Evolutionary conservation across 1,140 invertebrate genomes (phyloP), one percentile per base, ranked within the genome.

Genomic region (Rhynchophorus ferrugineus): DNA sequence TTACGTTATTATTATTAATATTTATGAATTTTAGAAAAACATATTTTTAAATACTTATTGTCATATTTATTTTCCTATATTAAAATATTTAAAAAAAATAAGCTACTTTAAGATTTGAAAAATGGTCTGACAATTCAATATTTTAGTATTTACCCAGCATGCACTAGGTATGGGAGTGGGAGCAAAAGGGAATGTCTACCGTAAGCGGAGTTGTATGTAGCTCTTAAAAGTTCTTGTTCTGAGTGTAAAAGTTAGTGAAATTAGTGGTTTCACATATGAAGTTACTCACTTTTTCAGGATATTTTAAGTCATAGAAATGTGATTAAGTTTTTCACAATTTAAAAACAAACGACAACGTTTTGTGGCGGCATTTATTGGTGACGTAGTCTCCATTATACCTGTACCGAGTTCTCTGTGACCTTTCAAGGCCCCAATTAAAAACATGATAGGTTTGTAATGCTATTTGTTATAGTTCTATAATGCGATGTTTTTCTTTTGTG

Each of bases 351-450:
- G 19, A 36, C 21, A 24, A 48, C 39, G 49, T 49, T 44, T 49
- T 44, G 56, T 55, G 55, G 44, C 47, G 42, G 48, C 46, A 45
- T 49, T 50, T 29, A 39, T 44, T 58, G 45, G 52, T 58, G 49
- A 54, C 51, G 57, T 58, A 53, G 51, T 58, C 57, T 58, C 52
- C 57, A 58, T 55, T 58, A 51, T 54, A 58, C 52, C 57, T 55
- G 57, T 48, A 37, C 41, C 8, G 35, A 51, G 44, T 53, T 53
- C 33, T 54, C 53, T 49, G 17, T 45, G 51, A 58, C 48, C 51
- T 58, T 58, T 18, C 52, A 56, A 56, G 54, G 54, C 54, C 46
- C 41, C 44, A 54, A 54, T 54, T 54, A 54, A 56, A 56, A 56
- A 56, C 47, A 56, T 56, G 52, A 51, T 44, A 55, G 57, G 42